These are phyloP conservation scores for Actenoides lindsayi DNA, from an alignment of 2,113 vertebrate genomes.

Conservation along the genomic window DNA sequence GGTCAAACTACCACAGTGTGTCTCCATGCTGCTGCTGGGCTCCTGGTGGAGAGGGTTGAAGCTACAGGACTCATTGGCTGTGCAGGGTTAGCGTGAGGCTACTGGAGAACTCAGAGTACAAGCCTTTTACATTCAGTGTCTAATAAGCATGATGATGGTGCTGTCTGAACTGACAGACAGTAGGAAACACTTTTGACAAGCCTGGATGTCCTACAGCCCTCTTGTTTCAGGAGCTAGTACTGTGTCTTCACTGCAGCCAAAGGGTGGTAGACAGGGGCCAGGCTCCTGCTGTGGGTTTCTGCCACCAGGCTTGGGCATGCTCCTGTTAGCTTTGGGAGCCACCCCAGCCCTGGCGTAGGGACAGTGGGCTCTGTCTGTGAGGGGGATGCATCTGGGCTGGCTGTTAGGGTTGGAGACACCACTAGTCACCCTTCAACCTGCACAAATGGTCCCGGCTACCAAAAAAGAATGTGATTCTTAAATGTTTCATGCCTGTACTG, in stretches of 20 bases:
- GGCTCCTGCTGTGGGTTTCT: neutral
- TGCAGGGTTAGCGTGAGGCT: neutral
- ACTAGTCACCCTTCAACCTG: accelerated
- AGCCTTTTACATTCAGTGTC: neutral
- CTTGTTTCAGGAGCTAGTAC: neutral
- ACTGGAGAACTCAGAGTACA: accelerated
- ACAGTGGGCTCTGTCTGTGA: neutral
- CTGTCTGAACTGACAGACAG: neutral
- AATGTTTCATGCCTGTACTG: neutral
- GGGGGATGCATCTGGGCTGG: neutral
- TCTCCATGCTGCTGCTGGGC: neutral
- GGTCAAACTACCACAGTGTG: neutral
- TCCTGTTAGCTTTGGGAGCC: neutral
- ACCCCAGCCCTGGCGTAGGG: neutral
- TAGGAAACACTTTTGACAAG: neutral
- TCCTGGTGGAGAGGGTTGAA: neutral
- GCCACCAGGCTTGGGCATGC: neutral
- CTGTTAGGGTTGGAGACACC: neutral
- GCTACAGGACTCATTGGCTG: accelerated
- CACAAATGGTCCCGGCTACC: neutral
- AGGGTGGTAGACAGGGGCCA: neutral
- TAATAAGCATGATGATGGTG: neutral
- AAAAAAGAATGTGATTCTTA: neutral
- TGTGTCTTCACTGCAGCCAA: neutral
- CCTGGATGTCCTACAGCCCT: neutral